Evolutionary conservation across 1,140 invertebrate species (phyloP).

Genomic region (Lanistes nyassanus): DNA sequence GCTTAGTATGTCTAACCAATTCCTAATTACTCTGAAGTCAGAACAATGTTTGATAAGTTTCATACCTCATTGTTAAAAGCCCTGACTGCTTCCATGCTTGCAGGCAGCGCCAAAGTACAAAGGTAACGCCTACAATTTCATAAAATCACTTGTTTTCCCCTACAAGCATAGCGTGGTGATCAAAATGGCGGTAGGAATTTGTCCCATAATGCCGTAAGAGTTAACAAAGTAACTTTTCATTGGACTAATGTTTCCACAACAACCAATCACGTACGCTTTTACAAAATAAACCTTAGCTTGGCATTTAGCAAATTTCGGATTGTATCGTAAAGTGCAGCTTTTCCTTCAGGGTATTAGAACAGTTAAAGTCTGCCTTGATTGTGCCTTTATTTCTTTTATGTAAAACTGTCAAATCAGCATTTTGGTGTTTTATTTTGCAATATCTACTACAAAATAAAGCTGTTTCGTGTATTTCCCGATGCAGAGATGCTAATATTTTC

Average conservation of each 20-base stretch:
- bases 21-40: background rate
- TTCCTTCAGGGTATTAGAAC: too few relatives aligned
- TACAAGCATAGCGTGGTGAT: constrained; percentile 36
- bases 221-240: constrained; percentile 35
- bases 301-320: background rate
- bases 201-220: constrained; percentile 37
- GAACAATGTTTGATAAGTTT: too few relatives aligned
- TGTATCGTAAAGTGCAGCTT: too few relatives aligned
- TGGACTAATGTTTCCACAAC: constrained; percentile 27
- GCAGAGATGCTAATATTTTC: too few relatives aligned
- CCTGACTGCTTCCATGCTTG: constrained; percentile 61
- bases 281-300: background rate
- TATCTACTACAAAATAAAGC: too few relatives aligned
- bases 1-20: too few relatives aligned
- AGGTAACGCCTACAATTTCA: constrained; percentile 22
- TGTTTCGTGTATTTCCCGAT: too few relatives aligned
- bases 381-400: too few relatives aligned
- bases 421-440: too few relatives aligned
- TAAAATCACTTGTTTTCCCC: constrained; percentile 30
- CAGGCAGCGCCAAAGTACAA: constrained; percentile 56
- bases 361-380: too few relatives aligned
- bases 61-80: constrained; percentile 65
- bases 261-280: constrained; percentile 28
- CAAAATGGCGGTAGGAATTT: constrained; percentile 46
- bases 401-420: too few relatives aligned